phyloP scores from a whole-genome alignment of 2,888 invertebrate species.

The Drosophila pseudotakahashii region DNA sequence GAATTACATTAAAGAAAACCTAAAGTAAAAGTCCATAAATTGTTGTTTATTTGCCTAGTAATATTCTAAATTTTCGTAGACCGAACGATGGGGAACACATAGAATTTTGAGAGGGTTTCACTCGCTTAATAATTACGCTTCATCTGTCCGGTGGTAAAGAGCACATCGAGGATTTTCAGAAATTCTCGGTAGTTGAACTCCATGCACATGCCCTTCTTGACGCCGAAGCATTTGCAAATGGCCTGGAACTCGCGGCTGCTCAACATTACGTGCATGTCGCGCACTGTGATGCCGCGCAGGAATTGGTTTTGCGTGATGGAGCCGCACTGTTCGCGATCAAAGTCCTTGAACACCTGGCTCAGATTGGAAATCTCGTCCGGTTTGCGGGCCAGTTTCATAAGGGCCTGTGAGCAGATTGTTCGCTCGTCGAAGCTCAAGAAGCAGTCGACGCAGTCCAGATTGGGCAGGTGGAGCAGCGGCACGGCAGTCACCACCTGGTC shows the following conservation, averaged over 20 bases:
- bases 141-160: slow-evolving; percentile 86
- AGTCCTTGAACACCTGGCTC: slow-evolving; percentile 89
- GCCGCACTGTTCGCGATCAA: slow-evolving; percentile 88
- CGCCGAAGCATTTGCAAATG: slow-evolving; percentile 90
- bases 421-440: slow-evolving; percentile 92
- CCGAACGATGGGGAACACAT: slow-evolving; percentile 6
- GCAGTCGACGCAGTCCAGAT: slow-evolving; percentile 86
- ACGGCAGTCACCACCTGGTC: slow-evolving; percentile 87
- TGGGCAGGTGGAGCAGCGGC: slow-evolving; percentile 89
- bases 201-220: slow-evolving; percentile 86
- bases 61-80: background rate
- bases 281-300: slow-evolving; percentile 87
- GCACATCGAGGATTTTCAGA: slow-evolving; percentile 88
- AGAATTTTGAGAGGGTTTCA: slow-evolving; percentile 38
- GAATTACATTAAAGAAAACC: slow-evolving; percentile 42
- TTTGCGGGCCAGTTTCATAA: slow-evolving; percentile 88
- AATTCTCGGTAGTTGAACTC: slow-evolving; percentile 90
- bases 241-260: slow-evolving; percentile 88
- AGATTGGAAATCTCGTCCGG: slow-evolving; percentile 89
- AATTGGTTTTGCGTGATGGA: slow-evolving; percentile 88
- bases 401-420: slow-evolving; percentile 86
- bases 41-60: slow-evolving; percentile 21
- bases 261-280: slow-evolving; percentile 87
- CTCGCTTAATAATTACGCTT: slow-evolving; percentile 75
- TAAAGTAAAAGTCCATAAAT: slow-evolving; percentile 21